These are phyloP conservation scores for Cerastoderma edule DNA, from an alignment of 2,888 invertebrate species.

Conservation along the genomic window DNA sequence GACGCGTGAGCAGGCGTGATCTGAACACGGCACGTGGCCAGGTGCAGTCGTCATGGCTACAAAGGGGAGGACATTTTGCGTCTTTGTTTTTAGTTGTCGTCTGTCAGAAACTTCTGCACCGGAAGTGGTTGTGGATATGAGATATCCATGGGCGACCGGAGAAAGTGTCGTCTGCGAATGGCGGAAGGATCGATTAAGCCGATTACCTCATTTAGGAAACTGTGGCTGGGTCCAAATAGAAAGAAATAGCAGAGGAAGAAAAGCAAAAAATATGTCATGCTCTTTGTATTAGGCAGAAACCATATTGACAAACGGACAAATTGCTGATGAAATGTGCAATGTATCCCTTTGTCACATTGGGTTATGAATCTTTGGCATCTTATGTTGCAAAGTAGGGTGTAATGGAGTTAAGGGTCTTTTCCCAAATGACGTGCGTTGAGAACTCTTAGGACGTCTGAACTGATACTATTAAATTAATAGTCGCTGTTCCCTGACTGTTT, in stretches of 20 bases:
- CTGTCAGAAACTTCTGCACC: conserved; percentile 51
- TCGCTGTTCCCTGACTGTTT: no score
- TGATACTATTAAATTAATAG: no score
- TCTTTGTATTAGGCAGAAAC: no score
- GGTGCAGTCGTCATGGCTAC: conserved; percentile 49
- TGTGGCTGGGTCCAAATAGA: neutral
- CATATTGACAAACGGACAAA: no score
- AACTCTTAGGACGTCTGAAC: no score
- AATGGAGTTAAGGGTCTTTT: no score
- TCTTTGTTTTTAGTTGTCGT: conserved; percentile 48
- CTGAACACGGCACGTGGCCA: conserved; percentile 45
- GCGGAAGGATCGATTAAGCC: conserved; percentile 17
- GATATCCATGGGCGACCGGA: conserved; percentile 27
- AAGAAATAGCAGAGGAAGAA: neutral
- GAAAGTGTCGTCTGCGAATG: conserved; percentile 33
- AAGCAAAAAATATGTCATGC: neutral
- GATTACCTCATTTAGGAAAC: no score
- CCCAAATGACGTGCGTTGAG: no score
- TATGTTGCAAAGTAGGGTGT: no score
- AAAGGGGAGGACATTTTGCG: conserved; percentile 49
- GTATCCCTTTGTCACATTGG: no score
- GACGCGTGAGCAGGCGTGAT: conserved; percentile 39
- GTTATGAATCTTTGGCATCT: no score
- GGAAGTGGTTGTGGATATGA: conserved; percentile 46
- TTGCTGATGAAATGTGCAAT: no score